A percentile compares a stretch with the other conserved stretches of the same genome.
phyloP scores from a whole-genome alignment of 1,140 invertebrate genomes.

The Geopemphigus sp. region DNA sequence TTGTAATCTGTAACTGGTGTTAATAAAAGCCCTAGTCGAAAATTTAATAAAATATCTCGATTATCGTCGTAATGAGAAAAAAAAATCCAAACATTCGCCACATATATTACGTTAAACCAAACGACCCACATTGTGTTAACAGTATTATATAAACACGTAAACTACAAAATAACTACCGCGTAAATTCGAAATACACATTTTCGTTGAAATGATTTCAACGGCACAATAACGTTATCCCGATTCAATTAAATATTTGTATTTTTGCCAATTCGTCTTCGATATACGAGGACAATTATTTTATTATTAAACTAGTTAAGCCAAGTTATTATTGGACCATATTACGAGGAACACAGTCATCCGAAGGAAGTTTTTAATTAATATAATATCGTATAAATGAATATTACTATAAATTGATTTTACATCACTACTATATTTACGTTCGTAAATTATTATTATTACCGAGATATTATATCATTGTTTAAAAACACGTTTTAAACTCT shows the following conservation, averaged over 20 bases:
- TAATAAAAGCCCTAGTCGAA: neutral
- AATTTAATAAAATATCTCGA: too few relatives aligned
- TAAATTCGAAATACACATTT: neutral
- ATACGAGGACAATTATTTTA: neutral
- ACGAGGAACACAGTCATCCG: neutral
- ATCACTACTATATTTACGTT: neutral
- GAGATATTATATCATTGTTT: neutral
- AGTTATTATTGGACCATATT: neutral
- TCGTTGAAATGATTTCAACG: neutral
- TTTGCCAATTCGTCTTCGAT: neutral
- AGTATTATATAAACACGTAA: too few relatives aligned
- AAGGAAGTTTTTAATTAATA: neutral
- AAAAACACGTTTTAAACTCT: neutral
- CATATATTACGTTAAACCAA: too few relatives aligned
- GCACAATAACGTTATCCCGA: neutral
- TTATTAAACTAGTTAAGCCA: constrained; percentile 2
- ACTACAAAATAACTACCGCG: too few relatives aligned
- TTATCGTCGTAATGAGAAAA: neutral
- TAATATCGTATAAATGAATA: neutral
- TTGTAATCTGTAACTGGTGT: neutral
- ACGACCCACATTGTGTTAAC: too few relatives aligned
- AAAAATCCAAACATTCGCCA: neutral
- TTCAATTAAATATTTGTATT: neutral
- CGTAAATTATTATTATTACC: neutral
- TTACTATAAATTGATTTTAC: neutral